Percentiles rank a stretch among this genome's conserved stretches.
These are phyloP conservation scores for Meleagris gallopavo DNA, from an alignment of 2,113 vertebrate species.

Conservation along the genomic window DNA sequence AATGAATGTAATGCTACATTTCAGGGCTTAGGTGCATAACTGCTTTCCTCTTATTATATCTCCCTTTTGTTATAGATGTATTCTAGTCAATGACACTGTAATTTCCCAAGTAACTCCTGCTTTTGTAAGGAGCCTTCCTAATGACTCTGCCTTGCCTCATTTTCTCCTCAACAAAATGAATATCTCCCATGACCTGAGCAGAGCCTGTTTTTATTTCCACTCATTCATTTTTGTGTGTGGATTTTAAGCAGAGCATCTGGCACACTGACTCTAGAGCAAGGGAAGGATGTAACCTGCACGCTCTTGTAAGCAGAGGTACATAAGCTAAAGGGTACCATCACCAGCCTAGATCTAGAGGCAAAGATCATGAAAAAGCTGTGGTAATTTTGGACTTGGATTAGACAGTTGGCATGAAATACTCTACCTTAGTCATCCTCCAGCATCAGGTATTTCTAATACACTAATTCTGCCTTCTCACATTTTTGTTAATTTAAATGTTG, in stretches of 20 bases:
- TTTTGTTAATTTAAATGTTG: neutral
- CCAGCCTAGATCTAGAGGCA: neutral
- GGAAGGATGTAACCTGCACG: neutral
- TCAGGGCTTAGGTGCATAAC: conserved; percentile 74
- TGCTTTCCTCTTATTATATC: conserved; percentile 73
- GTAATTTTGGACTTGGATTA: neutral
- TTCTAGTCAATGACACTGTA: conserved; percentile 68
- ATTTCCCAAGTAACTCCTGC: conserved; percentile 70
- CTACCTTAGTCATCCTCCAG: neutral
- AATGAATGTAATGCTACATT: conserved; percentile 74
- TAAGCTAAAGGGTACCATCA: neutral
- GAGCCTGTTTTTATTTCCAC: conserved; percentile 59
- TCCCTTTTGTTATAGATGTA: conserved; percentile 68
- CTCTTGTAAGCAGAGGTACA: neutral
- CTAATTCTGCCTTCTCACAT: neutral
- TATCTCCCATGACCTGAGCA: conserved; percentile 38
- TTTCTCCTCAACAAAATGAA: conserved; percentile 62
- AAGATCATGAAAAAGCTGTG: neutral
- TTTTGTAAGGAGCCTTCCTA: conserved; percentile 60
- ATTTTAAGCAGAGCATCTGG: neutral
- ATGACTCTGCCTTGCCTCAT: conserved; percentile 62
- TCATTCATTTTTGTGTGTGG: conserved; percentile 19
- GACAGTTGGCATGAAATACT: neutral
- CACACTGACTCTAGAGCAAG: too few relatives aligned
- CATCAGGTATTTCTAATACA: neutral